phyloP scores from a whole-genome alignment of 2,888 invertebrate genomes.

The Ormyrus nitidulus region DNA sequence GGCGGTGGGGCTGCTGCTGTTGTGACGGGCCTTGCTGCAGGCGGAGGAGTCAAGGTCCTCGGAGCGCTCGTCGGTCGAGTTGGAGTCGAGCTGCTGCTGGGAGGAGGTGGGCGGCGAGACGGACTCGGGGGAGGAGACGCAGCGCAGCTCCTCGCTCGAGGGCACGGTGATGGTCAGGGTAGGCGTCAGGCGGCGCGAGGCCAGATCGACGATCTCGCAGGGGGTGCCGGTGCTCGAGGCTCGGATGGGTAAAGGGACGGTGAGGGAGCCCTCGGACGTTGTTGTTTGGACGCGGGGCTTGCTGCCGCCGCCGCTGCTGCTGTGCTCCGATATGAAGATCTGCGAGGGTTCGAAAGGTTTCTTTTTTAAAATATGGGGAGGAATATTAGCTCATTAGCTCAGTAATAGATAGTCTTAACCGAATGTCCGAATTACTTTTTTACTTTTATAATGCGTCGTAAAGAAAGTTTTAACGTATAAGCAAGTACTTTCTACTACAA shows the following conservation, averaged over 20 bases:
- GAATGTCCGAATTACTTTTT: too few species aligned
- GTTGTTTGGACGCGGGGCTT: conserved; percentile 16
- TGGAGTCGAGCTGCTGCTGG: conserved; percentile 33
- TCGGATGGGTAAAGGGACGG: too few species aligned
- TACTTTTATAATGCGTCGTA: too few species aligned
- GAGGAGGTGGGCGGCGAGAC: conserved; percentile 63
- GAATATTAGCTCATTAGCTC: too few species aligned
- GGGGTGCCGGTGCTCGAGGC: conserved; percentile 46
- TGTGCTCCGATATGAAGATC: conserved; percentile 11
- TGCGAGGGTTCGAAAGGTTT: neutral
- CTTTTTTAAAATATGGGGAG: too few species aligned
- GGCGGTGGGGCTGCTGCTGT: too few species aligned
- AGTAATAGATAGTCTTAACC: too few species aligned
- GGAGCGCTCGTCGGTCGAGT: conserved; percentile 61
- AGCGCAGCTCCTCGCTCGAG: conserved; percentile 78
- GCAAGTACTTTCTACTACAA: too few species aligned
- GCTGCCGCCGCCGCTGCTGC: neutral
- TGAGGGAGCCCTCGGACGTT: neutral
- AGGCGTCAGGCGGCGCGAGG: conserved; percentile 69
- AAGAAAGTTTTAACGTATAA: too few species aligned
- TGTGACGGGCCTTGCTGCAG: neutral
- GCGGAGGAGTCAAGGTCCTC: conserved; percentile 53
- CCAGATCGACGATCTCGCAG: conserved; percentile 59
- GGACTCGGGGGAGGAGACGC: conserved; percentile 69
- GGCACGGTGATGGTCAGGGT: conserved; percentile 80